Percentiles rank a stretch among this genome's conserved stretches.
Evolutionary conservation across 2,888 invertebrate species (phyloP).

Genomic region (Andrena trimmerana): DNA sequence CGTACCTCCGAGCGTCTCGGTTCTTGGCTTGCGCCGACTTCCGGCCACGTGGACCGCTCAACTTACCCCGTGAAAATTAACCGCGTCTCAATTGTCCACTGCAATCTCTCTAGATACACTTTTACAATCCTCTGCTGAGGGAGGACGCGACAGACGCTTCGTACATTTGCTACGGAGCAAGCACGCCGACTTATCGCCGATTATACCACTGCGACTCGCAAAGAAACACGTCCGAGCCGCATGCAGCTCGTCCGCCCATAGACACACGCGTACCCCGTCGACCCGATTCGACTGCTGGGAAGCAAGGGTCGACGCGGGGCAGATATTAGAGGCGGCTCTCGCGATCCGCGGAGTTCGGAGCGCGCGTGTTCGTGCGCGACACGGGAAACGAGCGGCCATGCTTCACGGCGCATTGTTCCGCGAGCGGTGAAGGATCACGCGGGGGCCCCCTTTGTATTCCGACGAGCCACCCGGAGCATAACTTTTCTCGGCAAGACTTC

Average conservation of each 20-base stretch:
- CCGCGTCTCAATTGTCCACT: background rate
- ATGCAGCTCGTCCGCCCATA: no score
- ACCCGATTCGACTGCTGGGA: constrained; percentile 1
- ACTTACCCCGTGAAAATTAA: no score
- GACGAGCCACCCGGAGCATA: constrained; percentile 70
- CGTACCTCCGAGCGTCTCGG: constrained; percentile 1
- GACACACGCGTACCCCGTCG: background rate
- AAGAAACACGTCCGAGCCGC: no score
- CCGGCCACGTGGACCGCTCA: background rate
- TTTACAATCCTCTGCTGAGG: background rate
- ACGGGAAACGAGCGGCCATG: constrained; percentile 67
- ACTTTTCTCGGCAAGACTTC: constrained; percentile 70
- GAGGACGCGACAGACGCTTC: background rate
- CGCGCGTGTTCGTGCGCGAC: constrained; percentile 58
- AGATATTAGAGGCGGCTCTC: constrained; percentile 63
- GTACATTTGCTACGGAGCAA: no score
- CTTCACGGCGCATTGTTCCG: constrained; percentile 68
- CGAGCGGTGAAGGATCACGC: constrained; percentile 70
- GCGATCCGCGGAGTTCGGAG: constrained; percentile 66
- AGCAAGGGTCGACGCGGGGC: background rate
- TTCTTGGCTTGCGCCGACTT: constrained; percentile 12
- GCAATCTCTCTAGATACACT: background rate
- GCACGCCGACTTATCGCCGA: no score
- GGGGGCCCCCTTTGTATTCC: constrained; percentile 72
- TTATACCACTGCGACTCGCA: no score